Evolutionary conservation across 1,140 invertebrate genomes (phyloP), one percentile per base, ranked within the genome.

Genomic region (Palaemon carinicauda): DNA sequence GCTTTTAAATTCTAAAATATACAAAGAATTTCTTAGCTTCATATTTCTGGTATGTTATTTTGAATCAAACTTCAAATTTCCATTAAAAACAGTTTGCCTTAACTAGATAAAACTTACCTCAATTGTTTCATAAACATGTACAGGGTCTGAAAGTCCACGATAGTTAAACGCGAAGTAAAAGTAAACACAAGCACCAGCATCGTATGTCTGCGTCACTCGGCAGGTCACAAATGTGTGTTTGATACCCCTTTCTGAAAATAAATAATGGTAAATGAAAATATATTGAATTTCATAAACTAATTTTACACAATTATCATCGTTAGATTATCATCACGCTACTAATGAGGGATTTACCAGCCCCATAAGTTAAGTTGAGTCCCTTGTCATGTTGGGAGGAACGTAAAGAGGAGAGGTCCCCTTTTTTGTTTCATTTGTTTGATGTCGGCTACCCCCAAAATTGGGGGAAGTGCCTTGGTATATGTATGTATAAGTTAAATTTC

Each of bases 151-250:
- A 19, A 95, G 91, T 12, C 93, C 92, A 7, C 91, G 90, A 91
- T 95, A 96, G 90, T 96, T 97, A 91, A 98, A 98, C 0, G 94
- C 98, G 93, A 99, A 97, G 91, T 99, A 99, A 92, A 99, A 99
- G 91, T 99, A 99, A 78, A 99, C 95, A 91, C 98, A 99, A 90
- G 98, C 98, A 0, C 98, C 98, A 2, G 96, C 95, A 91, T 99
- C 98, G 90, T 99, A 98, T 1, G 97, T 98, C 92, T 99, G 98
- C 7, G 98, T 99, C 0, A 99, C 96, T 9, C 98, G 92, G 90
- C 95, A 96, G 1, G 96, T 96, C 14, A 96, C 93, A 51, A 96
- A 92, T 88, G 93, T 95, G 82, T 94, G 91, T 4, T 91, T 90
- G 41, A 97, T 94, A 15, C 92, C 92, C 1, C 92, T 91, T 15